phyloP scores from a whole-genome alignment of 2,888 invertebrate genomes.

The Julus scandinavius region DNA sequence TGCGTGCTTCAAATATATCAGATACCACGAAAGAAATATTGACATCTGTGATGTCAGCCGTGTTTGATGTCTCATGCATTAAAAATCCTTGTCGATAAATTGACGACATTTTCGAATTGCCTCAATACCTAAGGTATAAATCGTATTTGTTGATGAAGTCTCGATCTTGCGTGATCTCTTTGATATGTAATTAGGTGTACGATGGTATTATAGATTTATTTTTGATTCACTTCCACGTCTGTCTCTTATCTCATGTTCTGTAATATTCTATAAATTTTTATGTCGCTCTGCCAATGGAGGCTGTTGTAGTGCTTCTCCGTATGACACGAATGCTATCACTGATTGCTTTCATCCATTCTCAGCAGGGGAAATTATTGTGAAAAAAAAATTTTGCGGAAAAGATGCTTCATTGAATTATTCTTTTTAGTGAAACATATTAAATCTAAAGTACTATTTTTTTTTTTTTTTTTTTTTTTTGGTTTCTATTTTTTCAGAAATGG shows the following conservation, averaged over 20 bases:
- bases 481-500: constrained; percentile 5
- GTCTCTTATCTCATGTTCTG: background rate
- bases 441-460: constrained; percentile 27
- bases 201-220: background rate
- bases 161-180: background rate
- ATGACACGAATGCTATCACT: background rate
- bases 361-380: background rate
- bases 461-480: constrained; percentile 43
- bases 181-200: background rate
- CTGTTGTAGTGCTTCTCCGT: background rate
- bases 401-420: constrained; percentile 11
- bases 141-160: background rate
- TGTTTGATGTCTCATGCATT: no score
- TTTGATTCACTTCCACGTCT: background rate
- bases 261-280: constrained; percentile 29
- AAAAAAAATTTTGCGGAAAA: background rate
- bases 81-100: background rate
- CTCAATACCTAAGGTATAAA: background rate
- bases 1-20: no score
- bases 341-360: background rate
- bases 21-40: no score
- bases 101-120: background rate
- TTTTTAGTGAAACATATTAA: constrained; percentile 10
- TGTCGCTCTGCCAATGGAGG: background rate
- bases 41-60: no score